Base-by-base conservation (phyloP, 2,888 invertebrate genomes). In the Drosophila flavopinicola region DNA sequence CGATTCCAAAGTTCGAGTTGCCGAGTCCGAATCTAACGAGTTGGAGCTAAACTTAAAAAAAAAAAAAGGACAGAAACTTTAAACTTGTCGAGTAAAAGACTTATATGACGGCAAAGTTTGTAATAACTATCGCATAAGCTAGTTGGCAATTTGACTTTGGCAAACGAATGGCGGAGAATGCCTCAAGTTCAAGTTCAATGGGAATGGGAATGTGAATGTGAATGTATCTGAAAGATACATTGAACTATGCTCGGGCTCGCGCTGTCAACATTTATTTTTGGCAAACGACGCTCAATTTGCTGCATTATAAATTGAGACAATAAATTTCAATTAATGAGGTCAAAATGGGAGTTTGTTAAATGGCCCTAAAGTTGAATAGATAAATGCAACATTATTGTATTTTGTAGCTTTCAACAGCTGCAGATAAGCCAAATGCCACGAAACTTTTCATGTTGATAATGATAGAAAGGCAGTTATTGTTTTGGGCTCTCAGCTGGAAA, bases 261-360 rank as follows among this genome's bases (percentile, higher is more conserved):
- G 54, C 64, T 63, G 76, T 72, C 85, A 77, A 64, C 72, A 48
- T 74, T 74, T 71, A 71, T 87, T 79, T 87, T 83, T 76, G 74
- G 80, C 69, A 67, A 75, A 72, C 60, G 25, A 48, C 63, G 61
- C 71, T 59, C 66, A 65, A 79, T 84, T 84, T 78, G 76, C 66
- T 64, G 68, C 82, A 72, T 80, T 84, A 87, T 78, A 84, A 84
- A 84, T 86, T 80, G 87, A 75, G 70, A 68, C 75, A 80, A 85
- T 85, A 84, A 88, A 88, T 85, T 88, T 69, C 68, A 86, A 87
- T 85, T 80, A 84, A 57, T 60, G 60, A 47, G 60, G 49, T 72
- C 61, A 53, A 45, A 35, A 49, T 11, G 38, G 15, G 6, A 37
- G 52, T 6, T 58, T 29, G 27, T 7, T 7, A 29, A 42, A 9